A percentile compares a stretch with the other conserved stretches of the same genome.
phyloP scores from a whole-genome alignment of 2,113 vertebrate genomes.

The Delphinus delphis region DNA sequence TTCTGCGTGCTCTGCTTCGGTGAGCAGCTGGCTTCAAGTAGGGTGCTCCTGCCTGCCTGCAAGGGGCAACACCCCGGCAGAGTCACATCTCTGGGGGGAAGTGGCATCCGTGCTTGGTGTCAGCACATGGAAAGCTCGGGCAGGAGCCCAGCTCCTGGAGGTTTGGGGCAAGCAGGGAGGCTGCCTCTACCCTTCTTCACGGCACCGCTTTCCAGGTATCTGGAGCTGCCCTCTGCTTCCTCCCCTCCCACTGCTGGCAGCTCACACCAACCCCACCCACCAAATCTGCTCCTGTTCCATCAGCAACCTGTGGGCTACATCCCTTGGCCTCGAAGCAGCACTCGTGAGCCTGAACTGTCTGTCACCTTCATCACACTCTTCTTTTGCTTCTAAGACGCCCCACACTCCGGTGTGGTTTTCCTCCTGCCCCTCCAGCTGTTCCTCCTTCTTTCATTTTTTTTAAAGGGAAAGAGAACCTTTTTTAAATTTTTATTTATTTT shows the following conservation, averaged over 20 bases:
- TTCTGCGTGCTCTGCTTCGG: background rate
- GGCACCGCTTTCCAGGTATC: background rate
- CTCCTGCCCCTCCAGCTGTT: background rate
- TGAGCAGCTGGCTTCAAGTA: background rate
- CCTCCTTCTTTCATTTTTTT: background rate
- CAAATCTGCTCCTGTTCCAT: background rate
- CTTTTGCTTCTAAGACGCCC: background rate
- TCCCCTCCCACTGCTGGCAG: background rate
- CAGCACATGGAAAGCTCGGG: background rate
- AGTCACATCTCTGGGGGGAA: background rate
- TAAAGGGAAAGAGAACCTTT: too few relatives aligned
- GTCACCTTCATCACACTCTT: accelerated
- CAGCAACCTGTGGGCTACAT: background rate
- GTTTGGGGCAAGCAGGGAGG: background rate
- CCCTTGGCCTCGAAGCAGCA: background rate
- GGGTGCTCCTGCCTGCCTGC: background rate
- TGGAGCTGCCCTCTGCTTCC: background rate
- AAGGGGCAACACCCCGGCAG: background rate
- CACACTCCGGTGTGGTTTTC: background rate
- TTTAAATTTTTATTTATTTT: too few relatives aligned
- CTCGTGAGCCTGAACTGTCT: background rate
- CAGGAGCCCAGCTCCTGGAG: background rate
- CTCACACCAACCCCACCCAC: background rate
- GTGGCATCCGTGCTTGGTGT: background rate
- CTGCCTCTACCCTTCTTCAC: background rate